Evolutionary conservation across 2,113 vertebrate genomes (phyloP).

Genomic region (Plecotus auritus): DNA sequence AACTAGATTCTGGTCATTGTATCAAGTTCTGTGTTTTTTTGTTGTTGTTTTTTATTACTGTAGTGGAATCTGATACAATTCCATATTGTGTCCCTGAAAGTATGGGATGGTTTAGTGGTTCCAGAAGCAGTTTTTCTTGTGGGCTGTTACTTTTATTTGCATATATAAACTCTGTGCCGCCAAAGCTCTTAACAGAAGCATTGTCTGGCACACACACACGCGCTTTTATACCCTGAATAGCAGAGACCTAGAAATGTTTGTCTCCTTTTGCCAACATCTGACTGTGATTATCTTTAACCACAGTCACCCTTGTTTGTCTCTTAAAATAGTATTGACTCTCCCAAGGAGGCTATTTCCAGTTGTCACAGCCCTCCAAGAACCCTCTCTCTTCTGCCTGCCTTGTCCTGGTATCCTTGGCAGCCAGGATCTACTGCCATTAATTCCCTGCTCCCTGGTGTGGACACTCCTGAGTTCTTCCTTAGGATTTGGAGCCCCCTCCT

Average conservation of each 20-base stretch:
- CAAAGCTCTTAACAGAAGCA: conserved; percentile 52
- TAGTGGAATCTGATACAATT: background rate
- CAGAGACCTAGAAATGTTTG: conserved; percentile 68
- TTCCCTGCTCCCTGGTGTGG: background rate
- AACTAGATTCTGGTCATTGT: background rate
- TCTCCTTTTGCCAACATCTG: conserved; percentile 72
- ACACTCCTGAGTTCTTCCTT: background rate
- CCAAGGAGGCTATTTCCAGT: conserved; percentile 27
- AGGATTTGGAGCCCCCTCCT: background rate
- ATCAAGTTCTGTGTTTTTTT: background rate
- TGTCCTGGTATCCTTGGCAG: background rate
- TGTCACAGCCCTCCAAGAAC: background rate
- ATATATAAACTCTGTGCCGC: conserved; percentile 39
- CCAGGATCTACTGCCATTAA: background rate
- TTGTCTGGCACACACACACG: background rate
- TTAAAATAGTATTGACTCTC: conserved; percentile 68
- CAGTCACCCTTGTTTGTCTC: conserved; percentile 72
- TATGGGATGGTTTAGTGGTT: background rate
- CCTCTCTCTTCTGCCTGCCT: background rate
- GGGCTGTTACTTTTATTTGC: conserved; percentile 54
- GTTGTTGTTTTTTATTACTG: background rate
- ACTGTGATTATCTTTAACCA: conserved; percentile 73
- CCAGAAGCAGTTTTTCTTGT: conserved; percentile 33
- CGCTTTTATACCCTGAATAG: conserved; percentile 63
- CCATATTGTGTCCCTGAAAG: background rate